Conservation (phyloP, 2,888 invertebrate species). For the Onchidella celtica region DNA sequence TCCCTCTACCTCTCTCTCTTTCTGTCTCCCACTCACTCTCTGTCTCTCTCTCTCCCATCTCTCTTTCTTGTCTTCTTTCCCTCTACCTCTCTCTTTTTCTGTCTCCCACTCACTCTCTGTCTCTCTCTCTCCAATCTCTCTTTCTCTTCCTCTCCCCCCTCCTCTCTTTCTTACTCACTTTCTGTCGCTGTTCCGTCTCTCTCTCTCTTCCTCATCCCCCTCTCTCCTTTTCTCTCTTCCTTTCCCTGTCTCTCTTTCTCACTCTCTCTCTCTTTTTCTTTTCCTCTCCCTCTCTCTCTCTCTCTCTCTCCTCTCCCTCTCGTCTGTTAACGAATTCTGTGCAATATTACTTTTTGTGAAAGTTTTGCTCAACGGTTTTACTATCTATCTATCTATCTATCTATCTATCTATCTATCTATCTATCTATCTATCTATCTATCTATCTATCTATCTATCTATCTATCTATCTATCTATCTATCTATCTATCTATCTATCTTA, state of each 20-base stretch:
- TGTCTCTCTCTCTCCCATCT: neutral
- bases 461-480: neutral
- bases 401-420: neutral
- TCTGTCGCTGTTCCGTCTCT: neutral
- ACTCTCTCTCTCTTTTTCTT: neutral
- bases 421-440: neutral
- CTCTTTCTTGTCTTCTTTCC: neutral
- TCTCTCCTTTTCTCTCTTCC: constrained; percentile 6
- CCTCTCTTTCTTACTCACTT: neutral
- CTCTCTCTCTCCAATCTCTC: neutral
- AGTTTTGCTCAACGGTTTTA: no score
- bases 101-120: neutral
- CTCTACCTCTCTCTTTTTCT: neutral
- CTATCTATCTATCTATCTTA: neutral
- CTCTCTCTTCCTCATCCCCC: neutral
- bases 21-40: neutral
- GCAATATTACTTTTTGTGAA: no score
- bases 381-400: neutral
- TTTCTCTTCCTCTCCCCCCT: neutral
- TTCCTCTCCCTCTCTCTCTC: neutral
- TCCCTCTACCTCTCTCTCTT: neutral
- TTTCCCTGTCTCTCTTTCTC: neutral
- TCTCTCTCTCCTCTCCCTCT: neutral
- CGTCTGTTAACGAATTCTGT: neutral
- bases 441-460: neutral